phyloP scores from a whole-genome alignment of 2,113 vertebrate genomes.

The Taurulus bubalis region DNA sequence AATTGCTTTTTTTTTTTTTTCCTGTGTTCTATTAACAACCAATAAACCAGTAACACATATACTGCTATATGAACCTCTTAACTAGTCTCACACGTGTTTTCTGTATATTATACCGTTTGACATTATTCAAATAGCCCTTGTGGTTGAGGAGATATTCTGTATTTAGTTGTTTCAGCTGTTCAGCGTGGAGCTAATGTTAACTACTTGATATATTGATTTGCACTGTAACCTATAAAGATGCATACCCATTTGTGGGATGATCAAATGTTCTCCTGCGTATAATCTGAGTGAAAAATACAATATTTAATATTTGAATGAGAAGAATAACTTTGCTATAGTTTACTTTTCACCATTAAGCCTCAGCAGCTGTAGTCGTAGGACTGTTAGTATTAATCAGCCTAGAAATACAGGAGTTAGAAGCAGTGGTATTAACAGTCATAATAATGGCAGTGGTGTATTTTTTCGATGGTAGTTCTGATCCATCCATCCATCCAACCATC shows the following conservation, averaged over 20 bases:
- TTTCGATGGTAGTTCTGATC: not conserved
- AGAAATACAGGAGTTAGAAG: not conserved
- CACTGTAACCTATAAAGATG: not conserved
- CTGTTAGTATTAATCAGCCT: not conserved
- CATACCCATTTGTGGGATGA: not conserved
- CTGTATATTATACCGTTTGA: too few relatives aligned
- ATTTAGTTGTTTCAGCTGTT: too few relatives aligned
- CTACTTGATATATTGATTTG: not conserved
- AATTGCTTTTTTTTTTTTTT: too few relatives aligned
- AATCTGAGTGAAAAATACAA: not conserved
- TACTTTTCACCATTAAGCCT: not conserved
- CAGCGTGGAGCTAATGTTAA: too few relatives aligned
- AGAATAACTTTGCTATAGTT: not conserved
- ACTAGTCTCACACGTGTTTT: too few relatives aligned
- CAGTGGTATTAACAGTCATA: not conserved
- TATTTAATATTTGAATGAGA: not conserved
- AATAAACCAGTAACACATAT: too few relatives aligned
- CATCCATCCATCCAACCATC: not conserved
- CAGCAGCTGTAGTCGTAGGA: not conserved
- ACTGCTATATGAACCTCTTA: too few relatives aligned
- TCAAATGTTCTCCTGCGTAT: not conserved
- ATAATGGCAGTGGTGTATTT: not conserved
- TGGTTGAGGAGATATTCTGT: too few relatives aligned
- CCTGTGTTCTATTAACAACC: too few relatives aligned
- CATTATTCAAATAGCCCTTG: too few relatives aligned